Percentiles rank a stretch among this genome's conserved stretches.
phyloP scores from a whole-genome alignment of 1,140 invertebrate genomes.

The Diabrotica virgifera region DNA sequence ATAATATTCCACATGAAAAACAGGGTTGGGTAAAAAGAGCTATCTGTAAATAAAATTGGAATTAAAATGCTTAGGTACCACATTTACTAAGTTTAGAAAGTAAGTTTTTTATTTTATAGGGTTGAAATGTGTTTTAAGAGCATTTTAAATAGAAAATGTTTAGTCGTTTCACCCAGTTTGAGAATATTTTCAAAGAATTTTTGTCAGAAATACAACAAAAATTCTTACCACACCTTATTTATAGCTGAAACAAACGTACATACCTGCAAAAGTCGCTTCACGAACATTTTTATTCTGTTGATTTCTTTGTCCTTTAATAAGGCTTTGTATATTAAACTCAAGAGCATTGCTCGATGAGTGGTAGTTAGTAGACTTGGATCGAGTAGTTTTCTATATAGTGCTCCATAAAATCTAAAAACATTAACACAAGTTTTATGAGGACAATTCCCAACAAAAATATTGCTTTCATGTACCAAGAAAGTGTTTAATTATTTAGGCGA shows the following conservation, averaged over 20 bases:
- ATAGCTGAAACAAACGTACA: constrained; percentile 30
- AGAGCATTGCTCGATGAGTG: constrained; percentile 75
- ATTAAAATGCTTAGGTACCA: too few species aligned
- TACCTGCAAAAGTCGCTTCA: constrained; percentile 87
- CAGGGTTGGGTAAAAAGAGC: constrained; percentile 56
- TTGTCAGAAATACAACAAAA: background rate
- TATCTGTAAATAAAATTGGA: constrained; percentile 41
- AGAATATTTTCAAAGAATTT: background rate
- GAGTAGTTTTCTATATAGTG: constrained; percentile 84
- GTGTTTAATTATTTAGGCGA: too few species aligned
- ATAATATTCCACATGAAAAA: constrained; percentile 74
- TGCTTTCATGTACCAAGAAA: too few species aligned
- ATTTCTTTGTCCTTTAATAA: constrained; percentile 74
- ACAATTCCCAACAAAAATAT: too few species aligned
- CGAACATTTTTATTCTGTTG: constrained; percentile 74
- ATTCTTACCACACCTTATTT: too few species aligned
- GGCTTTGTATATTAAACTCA: constrained; percentile 86
- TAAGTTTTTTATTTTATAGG: too few species aligned
- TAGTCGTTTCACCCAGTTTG: background rate
- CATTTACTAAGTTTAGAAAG: too few species aligned
- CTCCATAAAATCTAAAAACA: constrained; percentile 74
- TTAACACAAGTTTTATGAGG: too few species aligned
- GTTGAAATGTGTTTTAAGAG: too few species aligned
- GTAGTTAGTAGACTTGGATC: constrained; percentile 73
- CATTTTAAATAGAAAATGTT: too few species aligned